Conservation (phyloP, 2,888 invertebrate species). For the Biston stratarius region DNA sequence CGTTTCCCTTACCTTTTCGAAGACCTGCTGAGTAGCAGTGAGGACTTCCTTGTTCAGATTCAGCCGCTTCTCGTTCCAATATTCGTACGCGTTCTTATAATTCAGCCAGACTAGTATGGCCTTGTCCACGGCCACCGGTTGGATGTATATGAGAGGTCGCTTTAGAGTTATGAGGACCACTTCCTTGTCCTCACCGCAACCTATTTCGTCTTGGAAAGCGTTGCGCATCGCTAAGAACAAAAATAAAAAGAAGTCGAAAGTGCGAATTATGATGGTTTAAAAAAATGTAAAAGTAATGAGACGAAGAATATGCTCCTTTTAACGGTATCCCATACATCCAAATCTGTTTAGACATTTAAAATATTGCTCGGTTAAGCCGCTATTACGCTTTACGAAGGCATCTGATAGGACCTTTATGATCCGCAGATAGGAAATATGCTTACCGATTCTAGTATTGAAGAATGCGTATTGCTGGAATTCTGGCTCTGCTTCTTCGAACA, state of each 20-base stretch:
- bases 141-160: conserved; percentile 97
- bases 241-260: too few relatives aligned
- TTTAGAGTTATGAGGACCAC: conserved; percentile 96
- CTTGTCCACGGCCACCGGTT: conserved; percentile 98
- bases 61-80: conserved; percentile 98
- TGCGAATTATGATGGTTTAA: too few relatives aligned
- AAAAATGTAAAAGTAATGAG: too few relatives aligned
- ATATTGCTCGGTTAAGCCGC: too few relatives aligned
- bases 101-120: conserved; percentile 99
- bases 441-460: conserved; percentile 97
- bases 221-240: conserved; percentile 87
- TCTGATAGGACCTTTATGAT: not conserved
- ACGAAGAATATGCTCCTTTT: too few relatives aligned
- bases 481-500: conserved; percentile 98
- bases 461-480: conserved; percentile 99
- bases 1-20: conserved; percentile 68
- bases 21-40: conserved; percentile 90
- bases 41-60: conserved; percentile 96
- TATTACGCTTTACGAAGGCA: too few relatives aligned
- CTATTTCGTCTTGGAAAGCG: conserved; percentile 96
- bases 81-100: conserved; percentile 99
- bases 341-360: too few relatives aligned
- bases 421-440: conserved; percentile 45
- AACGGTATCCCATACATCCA: too few relatives aligned
- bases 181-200: conserved; percentile 93